Evolutionary conservation across 2,888 invertebrate genomes (phyloP).

Genomic region (Cephus rjabovi): DNA sequence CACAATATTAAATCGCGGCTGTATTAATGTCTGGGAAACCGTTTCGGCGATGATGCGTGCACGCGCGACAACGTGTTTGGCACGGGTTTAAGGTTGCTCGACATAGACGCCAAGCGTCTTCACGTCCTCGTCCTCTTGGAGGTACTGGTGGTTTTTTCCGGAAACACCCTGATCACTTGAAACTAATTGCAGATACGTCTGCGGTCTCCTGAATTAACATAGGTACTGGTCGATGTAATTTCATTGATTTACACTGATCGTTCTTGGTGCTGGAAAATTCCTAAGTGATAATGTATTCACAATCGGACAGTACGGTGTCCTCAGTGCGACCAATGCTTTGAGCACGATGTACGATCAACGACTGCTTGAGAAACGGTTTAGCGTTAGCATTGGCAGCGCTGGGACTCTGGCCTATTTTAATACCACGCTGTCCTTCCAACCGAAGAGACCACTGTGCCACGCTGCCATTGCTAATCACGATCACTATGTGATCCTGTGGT

Average conservation of each 20-base stretch:
- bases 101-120: not conserved
- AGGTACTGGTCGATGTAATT: not conserved
- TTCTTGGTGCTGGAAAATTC: conserved; percentile 1
- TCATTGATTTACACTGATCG: conserved; percentile 15
- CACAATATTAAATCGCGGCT: not conserved
- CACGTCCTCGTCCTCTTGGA: not conserved
- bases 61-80: conserved; percentile 4
- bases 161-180: not conserved
- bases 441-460: conserved; percentile 30
- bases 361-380: conserved; percentile 40
- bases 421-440: conserved; percentile 62
- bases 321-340: conserved; percentile 35
- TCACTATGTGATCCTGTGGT: conserved; percentile 24
- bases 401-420: conserved; percentile 60
- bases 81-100: not conserved
- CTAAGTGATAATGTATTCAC: conserved; percentile 13
- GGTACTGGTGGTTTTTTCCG: not conserved
- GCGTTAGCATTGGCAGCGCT: conserved; percentile 51
- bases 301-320: conserved; percentile 7
- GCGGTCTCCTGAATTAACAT: not conserved
- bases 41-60: not conserved
- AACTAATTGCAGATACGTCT: not conserved
- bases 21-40: not conserved
- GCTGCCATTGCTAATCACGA: not conserved
- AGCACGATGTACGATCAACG: conserved; percentile 55